Evolutionary conservation across 2,113 vertebrate species (phyloP).

Genomic region (human): GRCh38 chr14:44081001-44081500

Average conservation of each 20-base stretch:
- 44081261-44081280: background rate
- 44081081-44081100: background rate
- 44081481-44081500: background rate
- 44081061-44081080: background rate
- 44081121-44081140: background rate
- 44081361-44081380: background rate
- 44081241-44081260: background rate
- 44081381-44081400: background rate
- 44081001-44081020: background rate
- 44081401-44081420: background rate
- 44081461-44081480: background rate
- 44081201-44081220: background rate
- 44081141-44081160: background rate
- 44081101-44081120: background rate
- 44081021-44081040: background rate
- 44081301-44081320: background rate
- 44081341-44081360: background rate
- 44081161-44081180: background rate
- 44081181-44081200: background rate
- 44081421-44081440: background rate
- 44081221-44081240: background rate
- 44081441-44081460: background rate
- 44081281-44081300: background rate
- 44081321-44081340: background rate
- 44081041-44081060: background rate